Conservation (phyloP, 1,140 invertebrate species). For the Calosoma granatense region DNA sequence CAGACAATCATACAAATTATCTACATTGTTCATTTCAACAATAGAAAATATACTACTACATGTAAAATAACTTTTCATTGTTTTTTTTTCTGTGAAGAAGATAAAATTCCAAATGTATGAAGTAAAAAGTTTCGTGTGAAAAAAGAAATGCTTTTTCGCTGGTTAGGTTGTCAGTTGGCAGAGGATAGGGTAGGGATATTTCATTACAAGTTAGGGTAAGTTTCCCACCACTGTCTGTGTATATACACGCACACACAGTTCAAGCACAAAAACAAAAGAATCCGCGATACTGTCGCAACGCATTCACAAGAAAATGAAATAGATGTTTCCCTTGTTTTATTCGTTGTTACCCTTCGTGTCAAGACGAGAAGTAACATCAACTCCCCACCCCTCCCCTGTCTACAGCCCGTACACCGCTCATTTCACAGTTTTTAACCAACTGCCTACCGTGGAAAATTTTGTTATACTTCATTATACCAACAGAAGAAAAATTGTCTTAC, state of each 20-base stretch:
- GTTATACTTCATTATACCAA: no score
- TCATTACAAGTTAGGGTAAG: neutral
- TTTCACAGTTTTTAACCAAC: no score
- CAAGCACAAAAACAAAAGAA: neutral
- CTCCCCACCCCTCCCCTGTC: no score
- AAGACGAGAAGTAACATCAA: no score
- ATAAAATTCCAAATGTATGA: neutral
- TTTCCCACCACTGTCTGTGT: neutral
- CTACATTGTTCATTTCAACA: neutral
- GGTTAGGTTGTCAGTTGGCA: neutral
- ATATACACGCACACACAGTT: neutral
- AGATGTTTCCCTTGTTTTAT: neutral
- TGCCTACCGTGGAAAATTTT: neutral
- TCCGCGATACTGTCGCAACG: neutral
- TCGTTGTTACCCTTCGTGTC: neutral
- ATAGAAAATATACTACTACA: neutral
- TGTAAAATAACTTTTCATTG: neutral
- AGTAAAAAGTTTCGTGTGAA: neutral
- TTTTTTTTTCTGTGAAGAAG: neutral
- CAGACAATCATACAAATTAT: no score
- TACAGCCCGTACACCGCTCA: no score
- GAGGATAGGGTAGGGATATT: neutral
- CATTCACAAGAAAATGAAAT: neutral
- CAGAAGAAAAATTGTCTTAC: no score
- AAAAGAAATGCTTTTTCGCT: neutral